phyloP scores from a whole-genome alignment of 2,888 invertebrate species.

The Platycnemis pennipes region DNA sequence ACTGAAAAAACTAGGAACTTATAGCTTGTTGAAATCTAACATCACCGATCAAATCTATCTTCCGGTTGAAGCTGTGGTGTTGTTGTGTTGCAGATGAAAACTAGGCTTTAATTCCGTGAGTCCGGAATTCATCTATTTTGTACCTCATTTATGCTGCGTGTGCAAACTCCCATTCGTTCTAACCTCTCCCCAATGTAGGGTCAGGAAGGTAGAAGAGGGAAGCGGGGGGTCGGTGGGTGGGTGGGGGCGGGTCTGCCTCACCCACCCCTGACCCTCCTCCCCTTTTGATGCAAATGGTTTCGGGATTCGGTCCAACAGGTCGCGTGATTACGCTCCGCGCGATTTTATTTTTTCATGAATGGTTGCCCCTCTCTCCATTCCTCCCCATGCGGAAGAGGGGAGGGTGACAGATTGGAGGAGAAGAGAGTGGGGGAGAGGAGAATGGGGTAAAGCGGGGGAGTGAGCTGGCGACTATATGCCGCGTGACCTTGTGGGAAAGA shows the following conservation, averaged over 20 bases:
- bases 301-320: constrained; percentile 32
- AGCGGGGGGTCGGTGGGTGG: neutral
- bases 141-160: too few relatives aligned
- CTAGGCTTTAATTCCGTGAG: too few relatives aligned
- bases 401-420: neutral
- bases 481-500: neutral
- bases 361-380: neutral
- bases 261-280: neutral
- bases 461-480: neutral
- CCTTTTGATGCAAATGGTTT: neutral
- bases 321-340: neutral
- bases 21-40: too few relatives aligned
- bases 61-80: too few relatives aligned
- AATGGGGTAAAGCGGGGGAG: neutral
- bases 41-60: too few relatives aligned
- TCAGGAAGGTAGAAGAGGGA: neutral
- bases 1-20: too few relatives aligned
- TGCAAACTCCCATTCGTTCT: neutral
- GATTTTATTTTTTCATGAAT: neutral
- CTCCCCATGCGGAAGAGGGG: neutral
- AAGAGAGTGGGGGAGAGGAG: neutral
- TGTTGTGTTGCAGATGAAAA: too few relatives aligned
- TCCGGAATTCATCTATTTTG: too few relatives aligned
- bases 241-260: too few relatives aligned
- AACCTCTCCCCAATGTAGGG: neutral